Evolutionary conservation across 2,888 invertebrate species (phyloP).

Genomic region (Dolomedes plantarius): DNA sequence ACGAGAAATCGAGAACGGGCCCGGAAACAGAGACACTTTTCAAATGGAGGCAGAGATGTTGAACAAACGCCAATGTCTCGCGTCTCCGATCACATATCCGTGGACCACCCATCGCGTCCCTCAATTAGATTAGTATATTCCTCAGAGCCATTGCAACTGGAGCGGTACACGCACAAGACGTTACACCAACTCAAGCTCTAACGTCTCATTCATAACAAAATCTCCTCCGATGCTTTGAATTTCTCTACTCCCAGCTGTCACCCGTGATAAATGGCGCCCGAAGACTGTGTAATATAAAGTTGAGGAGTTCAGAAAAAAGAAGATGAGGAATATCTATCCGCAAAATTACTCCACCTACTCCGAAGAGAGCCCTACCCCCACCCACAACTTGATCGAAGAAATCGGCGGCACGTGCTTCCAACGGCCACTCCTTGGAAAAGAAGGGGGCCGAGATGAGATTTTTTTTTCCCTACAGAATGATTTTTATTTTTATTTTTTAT

Average conservation of each 20-base stretch:
- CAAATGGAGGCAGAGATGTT: background rate
- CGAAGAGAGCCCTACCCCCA: conserved; percentile 43
- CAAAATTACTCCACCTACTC: conserved; percentile 67
- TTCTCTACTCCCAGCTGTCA: conserved; percentile 31
- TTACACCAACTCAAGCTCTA: background rate
- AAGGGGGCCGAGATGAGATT: conserved; percentile 12
- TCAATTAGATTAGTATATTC: conserved; percentile 55
- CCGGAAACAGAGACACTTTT: background rate
- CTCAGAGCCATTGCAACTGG: background rate
- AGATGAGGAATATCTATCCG: conserved; percentile 26
- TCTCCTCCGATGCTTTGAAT: background rate
- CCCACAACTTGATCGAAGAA: conserved; percentile 38
- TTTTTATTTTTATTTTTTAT: background rate
- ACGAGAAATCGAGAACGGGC: background rate
- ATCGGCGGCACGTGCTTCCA: conserved; percentile 56
- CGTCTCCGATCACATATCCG: conserved; percentile 18
- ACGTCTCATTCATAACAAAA: conserved; percentile 16
- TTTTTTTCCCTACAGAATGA: background rate
- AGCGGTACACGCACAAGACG: background rate
- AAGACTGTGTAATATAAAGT: conserved; percentile 25
- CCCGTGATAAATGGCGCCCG: conserved; percentile 32
- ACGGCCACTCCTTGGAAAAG: conserved; percentile 46
- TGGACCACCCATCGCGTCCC: conserved; percentile 42
- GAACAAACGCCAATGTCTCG: background rate
- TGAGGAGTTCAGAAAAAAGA: conserved; percentile 24